Evolutionary conservation across 2,888 invertebrate genomes (phyloP).

Genomic region (Leptinotarsa juncta): DNA sequence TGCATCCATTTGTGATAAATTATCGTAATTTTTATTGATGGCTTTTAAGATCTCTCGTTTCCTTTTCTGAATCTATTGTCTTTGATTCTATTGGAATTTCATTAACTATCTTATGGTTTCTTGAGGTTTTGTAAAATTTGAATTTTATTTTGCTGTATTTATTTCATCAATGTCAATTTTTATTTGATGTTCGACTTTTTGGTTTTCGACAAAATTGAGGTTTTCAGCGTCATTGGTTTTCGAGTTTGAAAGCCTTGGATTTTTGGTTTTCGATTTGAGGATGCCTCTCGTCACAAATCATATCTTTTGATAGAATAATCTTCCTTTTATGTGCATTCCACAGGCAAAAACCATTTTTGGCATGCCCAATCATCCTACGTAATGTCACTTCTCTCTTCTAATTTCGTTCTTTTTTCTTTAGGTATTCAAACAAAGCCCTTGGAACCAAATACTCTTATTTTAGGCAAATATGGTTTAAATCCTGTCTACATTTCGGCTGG

Average conservation of each 20-base stretch:
- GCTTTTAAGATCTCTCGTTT: background rate
- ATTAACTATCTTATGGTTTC: background rate
- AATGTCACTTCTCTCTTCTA: background rate
- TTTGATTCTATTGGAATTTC: background rate
- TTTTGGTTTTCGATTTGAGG: too few species aligned
- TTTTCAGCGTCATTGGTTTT: too few species aligned
- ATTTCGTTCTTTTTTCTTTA: background rate
- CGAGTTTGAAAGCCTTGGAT: too few species aligned
- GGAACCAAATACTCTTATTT: background rate
- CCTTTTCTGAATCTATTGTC: background rate
- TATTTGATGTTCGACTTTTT: background rate
- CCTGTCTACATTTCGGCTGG: slow-evolving; percentile 1
- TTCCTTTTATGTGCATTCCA: background rate
- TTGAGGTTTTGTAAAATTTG: too few species aligned
- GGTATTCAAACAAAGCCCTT: background rate
- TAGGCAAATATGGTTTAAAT: background rate
- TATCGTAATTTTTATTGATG: background rate
- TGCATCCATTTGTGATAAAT: background rate
- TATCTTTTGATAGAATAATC: too few species aligned
- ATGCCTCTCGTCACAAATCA: too few species aligned
- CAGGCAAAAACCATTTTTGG: background rate
- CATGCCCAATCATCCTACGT: background rate
- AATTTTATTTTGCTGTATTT: background rate
- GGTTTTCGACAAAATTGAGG: too few species aligned
- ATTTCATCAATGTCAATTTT: background rate